Percentiles rank a stretch among this genome's conserved stretches.
These are phyloP conservation scores for Tribolium madens DNA, from an alignment of 1,140 invertebrate genomes.

Conservation along the genomic window DNA sequence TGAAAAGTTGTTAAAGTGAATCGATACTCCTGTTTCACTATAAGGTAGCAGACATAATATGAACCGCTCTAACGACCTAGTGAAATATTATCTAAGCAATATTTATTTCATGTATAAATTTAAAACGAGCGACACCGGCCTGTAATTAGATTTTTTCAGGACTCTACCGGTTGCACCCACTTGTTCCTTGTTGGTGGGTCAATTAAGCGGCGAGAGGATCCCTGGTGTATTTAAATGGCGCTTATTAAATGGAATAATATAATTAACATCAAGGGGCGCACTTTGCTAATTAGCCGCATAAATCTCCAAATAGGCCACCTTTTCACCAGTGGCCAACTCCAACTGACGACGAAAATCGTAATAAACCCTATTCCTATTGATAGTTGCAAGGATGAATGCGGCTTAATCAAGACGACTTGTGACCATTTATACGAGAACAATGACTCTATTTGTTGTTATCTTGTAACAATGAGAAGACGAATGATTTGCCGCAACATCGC, in stretches of 20 bases:
- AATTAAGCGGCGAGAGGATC: constrained; percentile 7
- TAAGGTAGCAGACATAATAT: constrained; percentile 26
- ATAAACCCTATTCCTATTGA: background rate
- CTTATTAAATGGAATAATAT: constrained; percentile 33
- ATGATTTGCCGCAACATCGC: background rate
- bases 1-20: constrained; percentile 12
- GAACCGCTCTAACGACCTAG: constrained; percentile 17
- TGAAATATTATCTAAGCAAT: constrained; percentile 1
- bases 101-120: constrained; percentile 29
- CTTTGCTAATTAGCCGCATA: constrained; percentile 19
- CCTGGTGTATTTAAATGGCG: constrained; percentile 24
- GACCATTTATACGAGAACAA: constrained; percentile 14
- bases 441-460: constrained; percentile 11
- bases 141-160: constrained; percentile 23
- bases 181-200: constrained; percentile 14
- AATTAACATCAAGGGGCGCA: constrained; percentile 18
- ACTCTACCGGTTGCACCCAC: background rate
- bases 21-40: constrained; percentile 30
- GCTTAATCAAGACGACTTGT: constrained; percentile 7
- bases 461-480: constrained; percentile 19
- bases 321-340: too few species aligned
- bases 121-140: background rate
- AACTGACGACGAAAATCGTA: too few species aligned
- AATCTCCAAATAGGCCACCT: constrained; percentile 28
- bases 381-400: background rate